A percentile compares a stretch with the other conserved stretches of the same genome.
Evolutionary conservation across 2,888 invertebrate genomes (phyloP).

Genomic region (Scaptomyza reducta): DNA sequence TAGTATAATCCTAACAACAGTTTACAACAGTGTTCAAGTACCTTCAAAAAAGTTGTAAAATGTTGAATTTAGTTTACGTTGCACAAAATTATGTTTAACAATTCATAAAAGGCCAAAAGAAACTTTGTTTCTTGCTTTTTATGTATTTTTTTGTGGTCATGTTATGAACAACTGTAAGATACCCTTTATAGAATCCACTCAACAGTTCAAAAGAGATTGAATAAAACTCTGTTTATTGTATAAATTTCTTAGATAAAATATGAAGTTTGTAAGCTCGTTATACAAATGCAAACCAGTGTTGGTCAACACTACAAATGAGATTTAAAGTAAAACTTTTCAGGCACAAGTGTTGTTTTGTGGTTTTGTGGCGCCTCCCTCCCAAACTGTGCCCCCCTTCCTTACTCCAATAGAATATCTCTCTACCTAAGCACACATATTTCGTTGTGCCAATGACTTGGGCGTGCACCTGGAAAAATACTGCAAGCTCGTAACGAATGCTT

Average conservation of each 20-base stretch:
- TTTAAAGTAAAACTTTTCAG: neutral
- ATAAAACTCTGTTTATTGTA: too few relatives aligned
- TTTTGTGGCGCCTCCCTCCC: neutral
- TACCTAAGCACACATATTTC: neutral
- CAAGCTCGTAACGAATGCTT: slow-evolving; percentile 8
- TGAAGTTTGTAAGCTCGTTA: too few relatives aligned
- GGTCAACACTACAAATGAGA: too few relatives aligned
- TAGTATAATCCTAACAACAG: slow-evolving; percentile 22
- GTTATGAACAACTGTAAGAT: neutral
- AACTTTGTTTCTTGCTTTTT: slow-evolving; percentile 7
- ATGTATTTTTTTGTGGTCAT: neutral
- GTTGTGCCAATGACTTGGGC: neutral
- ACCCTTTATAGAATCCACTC: neutral
- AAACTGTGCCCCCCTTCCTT: neutral
- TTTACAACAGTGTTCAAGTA: neutral
- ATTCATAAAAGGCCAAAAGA: slow-evolving; percentile 34
- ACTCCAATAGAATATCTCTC: slow-evolving; percentile 7
- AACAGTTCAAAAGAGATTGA: too few relatives aligned
- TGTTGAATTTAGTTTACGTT: slow-evolving; percentile 21
- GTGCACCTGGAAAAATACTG: slow-evolving; percentile 25
- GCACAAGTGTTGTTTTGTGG: neutral
- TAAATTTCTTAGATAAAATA: too few relatives aligned
- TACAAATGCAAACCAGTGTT: too few relatives aligned
- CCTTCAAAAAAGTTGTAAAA: slow-evolving; percentile 15
- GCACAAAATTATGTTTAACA: slow-evolving; percentile 37